Evolutionary conservation across 1,140 invertebrate genomes (phyloP), one percentile per base, ranked within the genome.

Genomic region (Micrasema longulum): DNA sequence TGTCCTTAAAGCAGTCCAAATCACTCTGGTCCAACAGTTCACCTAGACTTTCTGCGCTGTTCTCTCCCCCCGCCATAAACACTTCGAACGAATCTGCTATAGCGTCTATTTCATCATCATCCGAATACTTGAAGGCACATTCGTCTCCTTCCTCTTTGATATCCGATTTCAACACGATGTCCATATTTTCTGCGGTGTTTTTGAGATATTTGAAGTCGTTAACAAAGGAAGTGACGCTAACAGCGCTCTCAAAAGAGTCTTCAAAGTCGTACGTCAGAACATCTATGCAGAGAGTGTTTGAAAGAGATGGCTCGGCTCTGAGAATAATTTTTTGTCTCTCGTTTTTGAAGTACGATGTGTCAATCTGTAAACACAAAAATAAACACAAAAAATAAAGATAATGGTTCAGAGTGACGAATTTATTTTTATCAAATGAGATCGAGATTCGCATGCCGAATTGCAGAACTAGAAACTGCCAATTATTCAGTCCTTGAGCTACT

Each of bases 111-210:
- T 22, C 55, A 22, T 20, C 55, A 14, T 18, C 22, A 6, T 31
- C 18, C 4, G 3, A 14, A 11, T 43, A 14, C 14, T 12, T 5
- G 2, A 41, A 60, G 16, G 4, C 10, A 14, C 36, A 38, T 0
- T 9, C 11, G n/a, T 9, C 11, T 9, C 2, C 36, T 9, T 60
- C 36, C 22, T 60, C 36, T 10, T 43, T 9, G 26, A 31, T 14
- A n/a, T 55, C 14, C 0, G 4, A 38, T 38, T 22, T 12, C 1
- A 43, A 60, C 4, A 60, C 55, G 1, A 20, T 12, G 7, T 31
- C 2, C 55, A 60, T 60, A 35, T 60, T 36, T 18, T 38, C 55
- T 10, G 14, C 16, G 55, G 22, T 41, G 55, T 60, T 60, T 22
- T 16, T 60, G 10, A 14, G 31, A 4, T 14, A 14, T 10, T 41